These are phyloP conservation scores for Nomada fabriciana DNA, from an alignment of 2,888 invertebrate species.

Conservation along the genomic window DNA sequence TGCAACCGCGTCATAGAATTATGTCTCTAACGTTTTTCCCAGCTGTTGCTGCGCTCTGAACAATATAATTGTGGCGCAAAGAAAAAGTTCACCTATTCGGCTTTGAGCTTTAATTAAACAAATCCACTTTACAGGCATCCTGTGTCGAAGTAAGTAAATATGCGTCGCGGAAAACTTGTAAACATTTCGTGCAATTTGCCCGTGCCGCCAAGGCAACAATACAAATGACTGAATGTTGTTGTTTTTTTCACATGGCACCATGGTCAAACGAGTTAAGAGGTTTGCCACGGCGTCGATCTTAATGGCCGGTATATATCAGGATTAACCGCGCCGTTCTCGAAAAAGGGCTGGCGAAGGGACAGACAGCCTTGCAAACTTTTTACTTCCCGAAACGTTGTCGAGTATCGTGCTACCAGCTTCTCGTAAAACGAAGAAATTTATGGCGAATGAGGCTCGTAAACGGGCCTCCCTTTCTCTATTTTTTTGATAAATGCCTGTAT, in stretches of 20 bases:
- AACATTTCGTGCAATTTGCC: conserved; percentile 2
- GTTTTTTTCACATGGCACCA: conserved; percentile 7
- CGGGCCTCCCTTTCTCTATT: background rate
- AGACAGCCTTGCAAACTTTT: conserved; percentile 26
- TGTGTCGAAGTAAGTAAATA: background rate
- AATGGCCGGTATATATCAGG: conserved; percentile 58
- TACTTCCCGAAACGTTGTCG: background rate
- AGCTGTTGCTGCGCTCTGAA: background rate
- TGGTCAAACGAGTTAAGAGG: conserved; percentile 20
- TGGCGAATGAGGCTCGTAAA: conserved; percentile 4
- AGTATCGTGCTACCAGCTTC: background rate
- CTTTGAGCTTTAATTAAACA: background rate
- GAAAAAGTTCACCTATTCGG: background rate
- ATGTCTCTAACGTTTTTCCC: background rate
- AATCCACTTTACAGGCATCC: background rate
- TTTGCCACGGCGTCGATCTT: conserved; percentile 6
- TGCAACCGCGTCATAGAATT: conserved; percentile 10
- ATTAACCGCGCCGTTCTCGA: conserved; percentile 39
- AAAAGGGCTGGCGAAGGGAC: background rate
- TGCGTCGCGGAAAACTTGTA: background rate
- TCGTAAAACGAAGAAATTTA: conserved; percentile 20
- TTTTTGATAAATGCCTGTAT: background rate
- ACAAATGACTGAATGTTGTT: conserved; percentile 19
- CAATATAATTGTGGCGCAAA: background rate
- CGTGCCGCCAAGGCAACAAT: conserved; percentile 17